These are phyloP conservation scores for Oreochromis spilurus DNA, from an alignment of 2,113 vertebrate species.

Conservation along the genomic window DNA sequence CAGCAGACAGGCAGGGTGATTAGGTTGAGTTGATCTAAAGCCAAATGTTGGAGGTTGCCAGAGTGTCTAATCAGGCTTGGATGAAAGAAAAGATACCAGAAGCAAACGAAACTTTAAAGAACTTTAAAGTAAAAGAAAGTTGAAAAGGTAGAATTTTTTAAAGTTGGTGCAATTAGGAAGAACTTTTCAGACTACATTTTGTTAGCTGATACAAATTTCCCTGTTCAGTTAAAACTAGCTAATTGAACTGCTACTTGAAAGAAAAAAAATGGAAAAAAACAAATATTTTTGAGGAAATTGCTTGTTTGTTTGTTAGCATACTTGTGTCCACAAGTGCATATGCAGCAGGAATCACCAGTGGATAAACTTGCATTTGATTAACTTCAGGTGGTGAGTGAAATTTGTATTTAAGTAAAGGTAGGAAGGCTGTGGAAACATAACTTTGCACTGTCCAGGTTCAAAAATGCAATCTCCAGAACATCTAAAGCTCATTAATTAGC, in stretches of 20 bases:
- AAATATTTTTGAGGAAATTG: neutral
- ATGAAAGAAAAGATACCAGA: neutral
- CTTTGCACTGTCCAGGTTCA: neutral
- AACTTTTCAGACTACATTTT: neutral
- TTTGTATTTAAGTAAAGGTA: neutral
- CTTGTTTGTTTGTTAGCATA: neutral
- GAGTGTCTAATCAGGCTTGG: neutral
- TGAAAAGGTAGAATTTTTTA: neutral
- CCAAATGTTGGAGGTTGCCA: neutral
- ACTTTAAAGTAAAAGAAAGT: neutral
- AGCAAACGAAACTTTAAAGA: neutral
- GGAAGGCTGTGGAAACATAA: neutral
- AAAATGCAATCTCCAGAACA: neutral
- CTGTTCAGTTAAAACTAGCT: neutral
- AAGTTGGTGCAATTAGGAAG: neutral
- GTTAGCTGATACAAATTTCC: neutral
- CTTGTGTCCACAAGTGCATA: neutral
- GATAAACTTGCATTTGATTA: neutral
- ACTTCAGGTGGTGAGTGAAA: neutral
- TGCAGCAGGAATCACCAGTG: neutral
- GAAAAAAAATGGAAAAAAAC: neutral
- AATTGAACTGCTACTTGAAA: neutral
- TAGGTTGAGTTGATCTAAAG: neutral
- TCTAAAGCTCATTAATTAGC: neutral
- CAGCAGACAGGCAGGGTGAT: constrained; percentile 7